Evolutionary conservation across 2,888 invertebrate species (phyloP), one percentile per base, ranked within the genome.

Genomic region (Andrena trimmerana): DNA sequence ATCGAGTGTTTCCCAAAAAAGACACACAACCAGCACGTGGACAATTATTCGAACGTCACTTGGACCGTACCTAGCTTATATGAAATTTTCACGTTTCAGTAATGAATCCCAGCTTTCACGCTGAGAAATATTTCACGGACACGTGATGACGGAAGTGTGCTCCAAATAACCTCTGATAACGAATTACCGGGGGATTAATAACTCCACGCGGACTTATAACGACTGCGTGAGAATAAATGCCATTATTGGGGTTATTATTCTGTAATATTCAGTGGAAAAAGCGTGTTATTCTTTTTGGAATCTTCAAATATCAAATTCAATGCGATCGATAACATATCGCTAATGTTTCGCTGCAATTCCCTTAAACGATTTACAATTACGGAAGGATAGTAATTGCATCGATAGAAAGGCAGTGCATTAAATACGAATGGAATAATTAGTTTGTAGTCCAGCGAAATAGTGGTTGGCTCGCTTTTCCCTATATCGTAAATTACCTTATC

Each of bases 401-500:
- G 42, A 42, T 42, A 42, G 13, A 0, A 36, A 36, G 33, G 10
- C 10, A n/a, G n/a, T n/a, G n/a, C 29, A 13, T n/a, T 8, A 50
- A 16, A 31, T 1, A 50, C 48, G 36, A 29, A 27, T n/a, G 36
- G 16, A 54, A 36, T 57, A 65, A 66, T 73, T 1, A 66, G 66
- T 66, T 65, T 66, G 29, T 33, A 36, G 7, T 13, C 4, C 3
- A 20, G 52, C n/a, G 29, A 65, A 24, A 59, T 20, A 20, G 1
- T 31, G 20, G 16, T 27, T n/a, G 29, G 29, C 13, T 20, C 6
- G 10, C 48, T 60, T 60, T 62, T 73, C 60, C 8, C 24, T 60
- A 52, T 31, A 60, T 13, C 66, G 36, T 52, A 52, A 73, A 67
- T 67, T 31, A 42, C 16, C 36, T 73, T 73, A 73, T 52, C 66